A percentile compares a stretch with the other conserved stretches of the same genome.
Evolutionary conservation across 53 echinoderm and acorn worm species (phyloP).

Genomic region (Henricia sp.): DNA sequence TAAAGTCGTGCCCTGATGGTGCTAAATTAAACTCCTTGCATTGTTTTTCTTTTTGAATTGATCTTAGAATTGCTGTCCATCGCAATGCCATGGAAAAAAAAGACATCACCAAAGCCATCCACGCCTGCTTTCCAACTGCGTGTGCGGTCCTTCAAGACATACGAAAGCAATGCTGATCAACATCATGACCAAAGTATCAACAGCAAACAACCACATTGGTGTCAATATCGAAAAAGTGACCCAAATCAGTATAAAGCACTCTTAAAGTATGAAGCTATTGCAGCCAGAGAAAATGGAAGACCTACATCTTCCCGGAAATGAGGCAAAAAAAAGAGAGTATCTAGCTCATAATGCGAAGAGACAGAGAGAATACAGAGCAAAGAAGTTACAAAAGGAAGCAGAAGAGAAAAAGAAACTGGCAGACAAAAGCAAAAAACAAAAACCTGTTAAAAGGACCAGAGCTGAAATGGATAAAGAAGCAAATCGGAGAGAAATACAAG

Average conservation of each 20-base stretch:
- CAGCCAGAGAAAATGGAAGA: slow-evolving; percentile 35
- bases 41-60: not conserved
- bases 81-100: slow-evolving; percentile 7
- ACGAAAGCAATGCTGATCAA: slow-evolving; percentile 16
- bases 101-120: slow-evolving; percentile 12
- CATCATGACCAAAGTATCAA: slow-evolving; percentile 14
- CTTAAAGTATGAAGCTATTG: slow-evolving; percentile 32
- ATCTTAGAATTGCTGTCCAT: not conserved
- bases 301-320: slow-evolving; percentile 52
- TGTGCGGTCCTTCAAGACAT: slow-evolving; percentile 10
- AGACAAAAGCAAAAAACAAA: too few relatives aligned
- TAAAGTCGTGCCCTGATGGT: not conserved
- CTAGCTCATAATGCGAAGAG: too few relatives aligned
- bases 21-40: not conserved
- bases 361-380: too few relatives aligned
- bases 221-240: not conserved
- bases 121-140: slow-evolving; percentile 3
- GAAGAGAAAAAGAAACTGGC: too few relatives aligned
- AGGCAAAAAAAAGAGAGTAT: slow-evolving; percentile 21
- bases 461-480: too few relatives aligned
- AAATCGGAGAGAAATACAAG: too few relatives aligned
- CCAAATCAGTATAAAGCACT: slow-evolving; percentile 32
- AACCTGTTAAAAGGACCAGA: too few relatives aligned
- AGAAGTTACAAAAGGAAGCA: too few relatives aligned
- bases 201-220: slow-evolving; percentile 17